Conservation (phyloP, 2,797 vertebrate species). For the Dicrostonyx torquatus region DNA sequence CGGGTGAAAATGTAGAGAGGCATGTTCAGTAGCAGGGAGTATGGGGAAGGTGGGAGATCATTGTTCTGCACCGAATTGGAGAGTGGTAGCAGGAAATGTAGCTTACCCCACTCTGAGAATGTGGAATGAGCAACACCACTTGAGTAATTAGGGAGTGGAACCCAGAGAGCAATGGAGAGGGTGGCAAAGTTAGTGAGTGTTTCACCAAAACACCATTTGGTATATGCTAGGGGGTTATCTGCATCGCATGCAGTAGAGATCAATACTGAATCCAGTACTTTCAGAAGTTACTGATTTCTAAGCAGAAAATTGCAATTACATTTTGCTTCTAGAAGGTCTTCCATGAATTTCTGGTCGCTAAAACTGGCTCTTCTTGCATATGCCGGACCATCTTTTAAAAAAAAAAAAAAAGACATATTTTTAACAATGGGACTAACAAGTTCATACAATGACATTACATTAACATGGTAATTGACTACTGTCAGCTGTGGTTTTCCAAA, state of each 20-base stretch:
- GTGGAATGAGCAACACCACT: neutral
- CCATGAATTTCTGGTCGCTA: neutral
- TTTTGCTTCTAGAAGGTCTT: neutral
- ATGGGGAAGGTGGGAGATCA: neutral
- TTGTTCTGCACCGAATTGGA: neutral
- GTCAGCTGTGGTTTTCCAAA: neutral
- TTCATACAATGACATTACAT: neutral
- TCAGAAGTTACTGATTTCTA: neutral
- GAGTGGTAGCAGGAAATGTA: neutral
- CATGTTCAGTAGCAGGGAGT: neutral
- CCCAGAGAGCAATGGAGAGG: neutral
- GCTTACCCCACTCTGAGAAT: neutral
- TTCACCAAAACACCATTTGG: neutral
- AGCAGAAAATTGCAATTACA: neutral
- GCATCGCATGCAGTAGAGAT: neutral
- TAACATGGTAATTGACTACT: neutral
- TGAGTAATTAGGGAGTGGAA: neutral
- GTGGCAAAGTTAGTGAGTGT: neutral
- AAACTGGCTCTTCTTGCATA: neutral
- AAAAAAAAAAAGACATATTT: neutral
- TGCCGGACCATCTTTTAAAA: neutral
- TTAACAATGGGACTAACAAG: neutral
- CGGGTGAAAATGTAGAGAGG: neutral
- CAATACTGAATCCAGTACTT: neutral
- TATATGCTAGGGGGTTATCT: neutral